phyloP scores from a whole-genome alignment of 2,888 invertebrate genomes.

The Noctua fimbriata region DNA sequence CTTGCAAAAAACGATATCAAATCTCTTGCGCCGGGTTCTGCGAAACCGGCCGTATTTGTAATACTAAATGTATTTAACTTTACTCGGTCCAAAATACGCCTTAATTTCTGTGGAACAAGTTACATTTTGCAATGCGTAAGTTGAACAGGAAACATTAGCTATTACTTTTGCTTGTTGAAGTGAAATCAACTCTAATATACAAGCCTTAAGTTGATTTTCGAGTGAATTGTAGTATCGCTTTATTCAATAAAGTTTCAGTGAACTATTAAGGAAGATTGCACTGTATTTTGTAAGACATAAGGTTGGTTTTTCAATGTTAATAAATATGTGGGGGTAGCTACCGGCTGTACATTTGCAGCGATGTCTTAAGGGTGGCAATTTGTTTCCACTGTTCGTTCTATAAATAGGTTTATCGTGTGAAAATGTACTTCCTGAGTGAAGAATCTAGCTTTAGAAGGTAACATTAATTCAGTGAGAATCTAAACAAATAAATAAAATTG shows the following conservation, averaged over 20 bases:
- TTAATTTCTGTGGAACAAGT: rapidly evolving
- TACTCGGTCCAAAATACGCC: slow-evolving; percentile 19
- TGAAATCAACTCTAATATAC: slow-evolving; percentile 25
- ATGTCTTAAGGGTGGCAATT: slow-evolving; percentile 71
- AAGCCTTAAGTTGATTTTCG: neutral
- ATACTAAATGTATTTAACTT: slow-evolving; percentile 57
- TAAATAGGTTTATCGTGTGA: slow-evolving; percentile 63
- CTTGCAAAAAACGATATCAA: slow-evolving; percentile 63
- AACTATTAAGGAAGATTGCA: slow-evolving; percentile 49
- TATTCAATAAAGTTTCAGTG: slow-evolving; percentile 72
- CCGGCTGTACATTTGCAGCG: slow-evolving; percentile 80
- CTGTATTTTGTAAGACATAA: slow-evolving; percentile 50
- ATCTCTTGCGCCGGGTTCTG: slow-evolving; percentile 57
- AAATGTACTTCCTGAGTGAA: slow-evolving; percentile 32
- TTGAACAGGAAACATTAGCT: slow-evolving; percentile 60
- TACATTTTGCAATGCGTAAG: slow-evolving; percentile 8
- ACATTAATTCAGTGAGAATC: neutral
- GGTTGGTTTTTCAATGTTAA: slow-evolving; percentile 69
- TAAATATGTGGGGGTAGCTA: slow-evolving; percentile 76
- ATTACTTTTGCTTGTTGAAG: slow-evolving; percentile 25
- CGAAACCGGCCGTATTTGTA: slow-evolving; percentile 48
- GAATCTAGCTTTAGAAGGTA: neutral
- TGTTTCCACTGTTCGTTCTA: slow-evolving; percentile 78
- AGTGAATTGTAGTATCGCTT: slow-evolving; percentile 41
- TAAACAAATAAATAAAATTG: too few relatives aligned